Evolutionary conservation across 2,888 invertebrate species (phyloP).

Genomic region (Synanthedon myopaeformis): DNA sequence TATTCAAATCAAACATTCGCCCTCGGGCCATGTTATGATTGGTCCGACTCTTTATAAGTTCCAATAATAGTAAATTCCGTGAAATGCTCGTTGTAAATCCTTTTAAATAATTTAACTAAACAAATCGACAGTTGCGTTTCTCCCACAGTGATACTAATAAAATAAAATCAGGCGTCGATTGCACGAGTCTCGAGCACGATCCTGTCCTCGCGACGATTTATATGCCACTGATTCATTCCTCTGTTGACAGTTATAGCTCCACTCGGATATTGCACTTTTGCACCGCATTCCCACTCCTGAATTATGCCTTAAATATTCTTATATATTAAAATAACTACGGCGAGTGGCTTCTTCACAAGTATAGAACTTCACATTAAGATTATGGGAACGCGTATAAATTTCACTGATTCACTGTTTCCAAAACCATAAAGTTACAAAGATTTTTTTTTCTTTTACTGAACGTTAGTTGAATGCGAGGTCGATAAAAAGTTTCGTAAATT

Average conservation of each 20-base stretch:
- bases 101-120: constrained; percentile 41
- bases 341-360: no score
- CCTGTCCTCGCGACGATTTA: constrained; percentile 53
- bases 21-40: not conserved
- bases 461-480: constrained; percentile 44
- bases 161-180: constrained; percentile 49
- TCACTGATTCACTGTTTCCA: constrained; percentile 28
- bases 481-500: constrained; percentile 61
- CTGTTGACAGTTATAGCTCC: constrained; percentile 59
- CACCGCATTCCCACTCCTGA: constrained; percentile 48
- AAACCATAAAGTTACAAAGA: constrained; percentile 57
- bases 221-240: constrained; percentile 58
- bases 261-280: constrained; percentile 62
- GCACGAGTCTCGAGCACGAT: constrained; percentile 32
- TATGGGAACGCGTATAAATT: constrained; percentile 12
- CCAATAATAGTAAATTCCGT: not conserved
- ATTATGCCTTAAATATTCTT: constrained; percentile 33
- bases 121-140: constrained; percentile 37
- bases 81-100: constrained; percentile 4
- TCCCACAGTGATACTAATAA: constrained; percentile 35
- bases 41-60: not conserved
- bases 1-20: constrained; percentile 1
- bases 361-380: constrained; percentile 5
- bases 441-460: constrained; percentile 53
- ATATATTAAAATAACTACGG: not conserved